phyloP scores from a whole-genome alignment of 2,888 invertebrate species.

The Cataglyphis albicans region DNA sequence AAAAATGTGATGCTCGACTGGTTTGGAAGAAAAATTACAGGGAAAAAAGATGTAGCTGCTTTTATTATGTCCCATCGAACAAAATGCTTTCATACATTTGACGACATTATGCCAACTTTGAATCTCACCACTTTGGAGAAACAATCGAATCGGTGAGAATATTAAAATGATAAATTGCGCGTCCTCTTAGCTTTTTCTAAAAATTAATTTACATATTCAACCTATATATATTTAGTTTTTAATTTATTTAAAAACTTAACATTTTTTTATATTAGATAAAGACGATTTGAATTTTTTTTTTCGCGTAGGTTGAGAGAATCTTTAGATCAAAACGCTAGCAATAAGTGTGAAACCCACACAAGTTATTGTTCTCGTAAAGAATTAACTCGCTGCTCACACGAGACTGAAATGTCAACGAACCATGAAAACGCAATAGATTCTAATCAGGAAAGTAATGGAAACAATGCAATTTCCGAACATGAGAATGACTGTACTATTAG shows the following conservation, averaged over 20 bases:
- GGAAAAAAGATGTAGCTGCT: constrained; percentile 87
- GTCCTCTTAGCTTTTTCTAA: neutral
- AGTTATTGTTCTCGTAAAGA: neutral
- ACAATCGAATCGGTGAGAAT: constrained; percentile 57
- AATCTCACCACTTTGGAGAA: constrained; percentile 68
- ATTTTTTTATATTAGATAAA: constrained; percentile 22
- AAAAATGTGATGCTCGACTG: constrained; percentile 88
- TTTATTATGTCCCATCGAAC: constrained; percentile 88
- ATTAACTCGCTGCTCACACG: neutral
- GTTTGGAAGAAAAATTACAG: constrained; percentile 89
- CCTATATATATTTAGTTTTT: neutral
- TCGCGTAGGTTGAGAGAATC: constrained; percentile 14
- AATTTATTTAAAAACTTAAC: constrained; percentile 15
- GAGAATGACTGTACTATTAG: neutral
- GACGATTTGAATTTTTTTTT: neutral
- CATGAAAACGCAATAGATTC: neutral
- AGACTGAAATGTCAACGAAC: constrained; percentile 41
- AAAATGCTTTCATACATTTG: constrained; percentile 87
- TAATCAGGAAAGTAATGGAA: neutral
- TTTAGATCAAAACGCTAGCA: neutral
- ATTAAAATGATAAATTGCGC: neutral
- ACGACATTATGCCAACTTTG: constrained; percentile 82
- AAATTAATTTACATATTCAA: neutral
- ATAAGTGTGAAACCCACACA: neutral
- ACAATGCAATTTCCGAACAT: neutral